Percentiles rank a stretch among this genome's conserved stretches.
Evolutionary conservation across 2,797 vertebrate species (phyloP).

Genomic region (Pampus argenteus): DNA sequence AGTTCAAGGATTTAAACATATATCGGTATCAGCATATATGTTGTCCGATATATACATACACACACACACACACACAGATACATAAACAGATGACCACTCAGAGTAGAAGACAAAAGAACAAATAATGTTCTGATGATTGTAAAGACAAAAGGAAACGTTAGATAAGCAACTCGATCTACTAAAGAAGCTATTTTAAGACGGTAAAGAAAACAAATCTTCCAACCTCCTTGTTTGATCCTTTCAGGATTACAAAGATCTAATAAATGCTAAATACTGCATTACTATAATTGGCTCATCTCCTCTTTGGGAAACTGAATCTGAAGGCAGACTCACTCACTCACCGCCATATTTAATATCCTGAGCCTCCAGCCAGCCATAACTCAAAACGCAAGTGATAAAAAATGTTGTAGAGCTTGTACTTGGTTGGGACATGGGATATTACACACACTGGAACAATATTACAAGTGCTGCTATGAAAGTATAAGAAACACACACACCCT

Average conservation of each 20-base stretch:
- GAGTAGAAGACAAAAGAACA: conserved; percentile 5
- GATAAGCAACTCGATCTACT: conserved; percentile 12
- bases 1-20: background rate
- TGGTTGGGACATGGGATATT: conserved; percentile 23
- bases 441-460: conserved; percentile 37
- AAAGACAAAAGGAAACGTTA: conserved; percentile 31
- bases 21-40: no score
- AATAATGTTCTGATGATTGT: background rate
- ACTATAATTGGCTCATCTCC: conserved; percentile 56
- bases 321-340: conserved; percentile 27
- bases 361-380: conserved; percentile 47
- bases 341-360: conserved; percentile 51
- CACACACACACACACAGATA: background rate
- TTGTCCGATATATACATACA: background rate
- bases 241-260: conserved; percentile 47
- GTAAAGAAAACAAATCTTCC: conserved; percentile 32
- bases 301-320: conserved; percentile 29
- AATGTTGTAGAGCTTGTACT: conserved; percentile 46
- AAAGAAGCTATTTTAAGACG: conserved; percentile 50
- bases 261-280: conserved; percentile 64
- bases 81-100: background rate
- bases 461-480: conserved; percentile 2
- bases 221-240: conserved; percentile 36
- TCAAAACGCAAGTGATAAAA: conserved; percentile 56
- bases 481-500: conserved; percentile 4